Evolutionary conservation across 2,888 invertebrate genomes (phyloP), one percentile per base, ranked within the genome.

Genomic region (Netelia virgata): DNA sequence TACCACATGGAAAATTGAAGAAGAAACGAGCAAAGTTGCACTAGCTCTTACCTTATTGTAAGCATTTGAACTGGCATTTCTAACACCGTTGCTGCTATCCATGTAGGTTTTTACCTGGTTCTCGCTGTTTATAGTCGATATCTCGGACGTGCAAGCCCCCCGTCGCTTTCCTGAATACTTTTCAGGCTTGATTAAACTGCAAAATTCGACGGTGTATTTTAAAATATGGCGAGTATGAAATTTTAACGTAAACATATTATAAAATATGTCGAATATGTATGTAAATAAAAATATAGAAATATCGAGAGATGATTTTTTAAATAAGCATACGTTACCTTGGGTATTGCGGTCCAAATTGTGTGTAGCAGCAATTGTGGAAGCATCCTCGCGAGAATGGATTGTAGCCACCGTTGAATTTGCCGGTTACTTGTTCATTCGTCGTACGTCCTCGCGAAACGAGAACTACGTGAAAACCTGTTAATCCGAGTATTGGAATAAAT

Each of bases 371-470:
- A 94, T 99, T 99, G 92, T 97, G 96, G 96, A 97, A 97, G 94
- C 99, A 99, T 43, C 99, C 99, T 92, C 97, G 95, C 3, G 98
- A 98, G 95, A 99, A 99, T 76, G 99, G 99, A 95, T 99, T 99
- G 94, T 98, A 98, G 55, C 99, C 99, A 77, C 98, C 98, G 92
- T 98, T 98, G 95, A 99, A 99, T 95, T 99, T 99, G 81, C 99
- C 99, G 16, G 99, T 99, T 86, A 99, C 99, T 95, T 99, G 99
- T 95, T 99, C 99, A 94, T 99, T 99, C 87, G 99, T 99, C 80
- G 99, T 99, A 88, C 99, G 96, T 55, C 99, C 99, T 86, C 99
- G 95, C 41, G 98, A 97, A 76, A 99, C 99, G 88, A 99, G 95
- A 91, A 99, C 97, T 95, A 99, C 97, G 94, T 99, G 99, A 95